Base-by-base conservation (phyloP, 2,888 invertebrate genomes). In the Lasioglossum oenotherae region DNA sequence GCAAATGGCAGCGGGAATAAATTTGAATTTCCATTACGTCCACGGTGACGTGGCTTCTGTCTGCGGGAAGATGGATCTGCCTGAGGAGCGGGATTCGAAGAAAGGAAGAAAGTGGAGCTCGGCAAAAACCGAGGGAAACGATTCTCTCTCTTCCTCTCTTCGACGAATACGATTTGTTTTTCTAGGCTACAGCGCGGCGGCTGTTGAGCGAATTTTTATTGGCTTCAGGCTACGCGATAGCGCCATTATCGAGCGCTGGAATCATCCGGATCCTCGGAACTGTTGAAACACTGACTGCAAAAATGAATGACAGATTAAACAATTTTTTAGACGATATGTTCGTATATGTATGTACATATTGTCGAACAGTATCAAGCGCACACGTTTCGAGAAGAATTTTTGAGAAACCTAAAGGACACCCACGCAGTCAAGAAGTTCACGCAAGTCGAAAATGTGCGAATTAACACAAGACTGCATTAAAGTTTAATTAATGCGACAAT, bases 21-120 rank as follows among this genome's bases (percentile, higher is more conserved):
- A 93, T 93, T 93, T 93, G 90, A 93, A 93, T 93, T 90, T 86
- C 88, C 88, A 93, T 93, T 93, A 93, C 87, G 86, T 69, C 86
- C 64, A 77, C 77, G 79, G 74, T 71, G 78, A 44, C 27, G 74
- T 38, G 72, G 73, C 71, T 49, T 67, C 79, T 75, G 84, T 84
- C 76, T 81, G 80, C 81, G 74, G 75, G 78, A 74, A 87, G 82
- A 85, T 72, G 81, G 78, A 85, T 86, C 74, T 60, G 60, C 41
- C 74, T 84, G 76, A 16, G 41, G 69, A 46, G 19, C 84, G 1
- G 27, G 41, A 6, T 78, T 57, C 53, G 44, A 23, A 79, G 74
- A 83, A 79, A 57, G 64, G 46, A 73, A n/a, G 75, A 60, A 77
- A 67, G 35, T n/a, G 16, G 73, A 69, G 74, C 73, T 78, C 80